Evolutionary conservation across 2,797 vertebrate genomes (phyloP), one percentile per base, ranked within the genome.

Genomic region (Dipus sagitta): DNA sequence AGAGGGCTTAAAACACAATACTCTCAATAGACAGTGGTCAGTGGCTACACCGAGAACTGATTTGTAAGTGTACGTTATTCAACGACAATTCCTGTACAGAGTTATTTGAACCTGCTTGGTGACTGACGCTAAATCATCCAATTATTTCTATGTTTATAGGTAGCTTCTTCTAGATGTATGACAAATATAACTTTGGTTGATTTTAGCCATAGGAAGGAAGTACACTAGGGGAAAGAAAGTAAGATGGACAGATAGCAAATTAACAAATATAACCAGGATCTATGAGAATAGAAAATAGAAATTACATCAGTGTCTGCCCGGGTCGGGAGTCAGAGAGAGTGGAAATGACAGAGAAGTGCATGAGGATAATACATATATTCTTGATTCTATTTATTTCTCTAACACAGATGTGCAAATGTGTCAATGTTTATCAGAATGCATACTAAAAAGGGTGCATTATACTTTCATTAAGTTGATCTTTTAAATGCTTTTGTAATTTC

Each of bases 391-490:
- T 54, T 65, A 24, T 71, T 72, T 58, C 17, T 58, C 17, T 58
- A 58, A 47, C 64, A 77, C 26, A 26, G 13, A 3, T 77, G 52
- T 92, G 47, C 42, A 75, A 83, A 68, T 83, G 88, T 83, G 9
- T 93, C 62, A 88, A 76, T 88, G 85, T 38, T 93, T 64, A 93
- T 88, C 76, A 95, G 84, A 94, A 81, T 90, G 26, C 62, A 67
- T 85, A 81, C 87, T 88, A 60, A 67, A 85, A 89, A 38, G 58
- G 30, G 78, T 75, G 14, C 77, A 75, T 64, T 85, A 86, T 81
- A 92, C 75, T 81, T 85, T 70, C 93, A 95, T 96, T 96, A 95
- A 77, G 65, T 85, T 78, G 78, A 84, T 78, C 91, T 95, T 80
- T 62, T 76, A 86, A 96, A 87, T 89, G 72, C 74, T 9, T 93